Conservation (phyloP, 1,140 invertebrate genomes). For the Apis florea region DNA sequence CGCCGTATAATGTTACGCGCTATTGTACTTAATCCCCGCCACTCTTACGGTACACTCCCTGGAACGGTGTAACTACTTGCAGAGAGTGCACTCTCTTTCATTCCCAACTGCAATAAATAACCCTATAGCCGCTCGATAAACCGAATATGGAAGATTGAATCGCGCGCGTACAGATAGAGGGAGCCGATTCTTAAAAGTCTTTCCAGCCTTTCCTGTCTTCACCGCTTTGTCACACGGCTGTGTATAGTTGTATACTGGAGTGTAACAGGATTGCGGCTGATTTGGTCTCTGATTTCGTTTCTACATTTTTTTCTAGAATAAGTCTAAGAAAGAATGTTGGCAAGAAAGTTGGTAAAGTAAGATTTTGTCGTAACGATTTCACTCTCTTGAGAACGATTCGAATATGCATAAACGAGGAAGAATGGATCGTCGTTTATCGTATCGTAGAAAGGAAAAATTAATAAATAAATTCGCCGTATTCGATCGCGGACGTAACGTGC, state of each 20-base stretch:
- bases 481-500: too few relatives aligned
- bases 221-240: background rate
- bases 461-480: too few relatives aligned
- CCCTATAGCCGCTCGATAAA: background rate
- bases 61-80: background rate
- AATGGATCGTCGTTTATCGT: too few relatives aligned
- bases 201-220: background rate
- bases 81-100: background rate
- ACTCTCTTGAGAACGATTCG: too few relatives aligned
- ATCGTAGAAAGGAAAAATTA: too few relatives aligned
- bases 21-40: constrained; percentile 45
- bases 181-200: background rate
- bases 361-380: too few relatives aligned
- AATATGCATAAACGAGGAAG: too few relatives aligned
- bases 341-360: too few relatives aligned
- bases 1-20: constrained; percentile 53
- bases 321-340: too few relatives aligned
- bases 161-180: background rate
- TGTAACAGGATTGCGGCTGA: background rate
- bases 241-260: background rate
- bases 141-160: constrained; percentile 46
- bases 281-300: too few relatives aligned
- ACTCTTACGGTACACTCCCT: constrained; percentile 43
- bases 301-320: too few relatives aligned
- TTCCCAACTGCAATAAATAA: constrained; percentile 30